phyloP scores from a whole-genome alignment of 2,888 invertebrate species.

The Ornithoptera priamus region DNA sequence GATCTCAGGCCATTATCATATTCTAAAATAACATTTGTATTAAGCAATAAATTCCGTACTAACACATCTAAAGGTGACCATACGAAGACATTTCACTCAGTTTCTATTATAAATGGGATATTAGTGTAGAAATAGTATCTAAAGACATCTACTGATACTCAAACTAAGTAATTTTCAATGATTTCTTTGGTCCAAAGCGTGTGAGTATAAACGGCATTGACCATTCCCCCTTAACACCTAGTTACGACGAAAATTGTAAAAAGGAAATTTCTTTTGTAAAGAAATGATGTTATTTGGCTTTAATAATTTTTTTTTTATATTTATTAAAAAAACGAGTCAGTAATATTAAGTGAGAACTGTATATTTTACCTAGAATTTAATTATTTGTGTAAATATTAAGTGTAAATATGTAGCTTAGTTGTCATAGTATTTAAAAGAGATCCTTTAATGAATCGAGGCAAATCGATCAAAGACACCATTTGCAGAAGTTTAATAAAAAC shows the following conservation, averaged over 20 bases:
- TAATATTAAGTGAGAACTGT: slow-evolving; percentile 65
- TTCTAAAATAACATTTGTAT: not conserved
- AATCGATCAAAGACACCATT: slow-evolving; percentile 12
- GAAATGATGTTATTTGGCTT: slow-evolving; percentile 56
- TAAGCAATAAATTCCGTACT: not conserved
- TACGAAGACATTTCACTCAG: too few species aligned
- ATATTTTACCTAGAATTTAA: slow-evolving; percentile 43
- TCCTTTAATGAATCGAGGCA: slow-evolving; percentile 24
- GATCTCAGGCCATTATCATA: slow-evolving; percentile 17
- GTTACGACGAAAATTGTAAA: slow-evolving; percentile 43
- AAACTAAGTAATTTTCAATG: too few species aligned
- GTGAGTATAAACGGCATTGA: slow-evolving; percentile 40
- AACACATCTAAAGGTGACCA: too few species aligned
- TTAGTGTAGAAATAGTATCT: too few species aligned
- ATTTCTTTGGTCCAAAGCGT: slow-evolving; percentile 17
- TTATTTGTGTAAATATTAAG: slow-evolving; percentile 41
- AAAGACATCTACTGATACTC: too few species aligned
- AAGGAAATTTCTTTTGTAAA: slow-evolving; percentile 41
- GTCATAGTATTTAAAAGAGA: slow-evolving; percentile 21
- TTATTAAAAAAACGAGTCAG: slow-evolving; percentile 71
- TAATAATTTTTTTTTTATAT: slow-evolving; percentile 53
- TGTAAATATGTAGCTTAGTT: slow-evolving; percentile 27
- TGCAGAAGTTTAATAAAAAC: slow-evolving; percentile 1
- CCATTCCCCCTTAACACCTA: slow-evolving; percentile 58
- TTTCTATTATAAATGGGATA: too few species aligned